A percentile compares a stretch with the other conserved stretches of the same genome.
Evolutionary conservation across 1,140 invertebrate genomes (phyloP).

Genomic region (Trichogramma pretiosum): DNA sequence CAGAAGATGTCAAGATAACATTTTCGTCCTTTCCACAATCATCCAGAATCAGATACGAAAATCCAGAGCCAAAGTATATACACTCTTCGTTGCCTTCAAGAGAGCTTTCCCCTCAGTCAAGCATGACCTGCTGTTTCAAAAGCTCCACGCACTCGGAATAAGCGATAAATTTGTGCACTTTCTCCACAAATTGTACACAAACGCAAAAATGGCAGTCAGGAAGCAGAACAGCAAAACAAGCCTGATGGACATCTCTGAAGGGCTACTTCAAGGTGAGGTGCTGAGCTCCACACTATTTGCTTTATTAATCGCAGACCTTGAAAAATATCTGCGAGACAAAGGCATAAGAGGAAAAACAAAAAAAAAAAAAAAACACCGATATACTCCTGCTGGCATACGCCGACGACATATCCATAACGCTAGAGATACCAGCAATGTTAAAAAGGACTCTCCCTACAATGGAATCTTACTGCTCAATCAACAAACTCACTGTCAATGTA

Average conservation of each 20-base stretch:
- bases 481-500: background rate
- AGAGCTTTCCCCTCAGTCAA: background rate
- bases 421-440: background rate
- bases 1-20: slow-evolving; percentile 1
- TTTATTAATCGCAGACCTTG: background rate
- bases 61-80: background rate
- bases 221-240: background rate
- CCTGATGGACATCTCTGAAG: background rate
- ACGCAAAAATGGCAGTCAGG: background rate
- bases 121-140: background rate
- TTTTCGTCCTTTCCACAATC: background rate
- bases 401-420: background rate
- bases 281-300: background rate
- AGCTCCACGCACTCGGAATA: background rate
- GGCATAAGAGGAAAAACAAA: background rate
- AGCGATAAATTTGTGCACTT: background rate
- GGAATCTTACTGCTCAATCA: background rate
- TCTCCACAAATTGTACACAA: background rate
- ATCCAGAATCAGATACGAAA: background rate
- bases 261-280: background rate
- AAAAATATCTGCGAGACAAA: background rate
- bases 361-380: too few relatives aligned
- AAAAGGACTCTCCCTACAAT: background rate
- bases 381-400: background rate
- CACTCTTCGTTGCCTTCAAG: background rate